Evolutionary conservation across 2,888 invertebrate species (phyloP), one percentile per base, ranked within the genome.

Genomic region (Euclidia mi): DNA sequence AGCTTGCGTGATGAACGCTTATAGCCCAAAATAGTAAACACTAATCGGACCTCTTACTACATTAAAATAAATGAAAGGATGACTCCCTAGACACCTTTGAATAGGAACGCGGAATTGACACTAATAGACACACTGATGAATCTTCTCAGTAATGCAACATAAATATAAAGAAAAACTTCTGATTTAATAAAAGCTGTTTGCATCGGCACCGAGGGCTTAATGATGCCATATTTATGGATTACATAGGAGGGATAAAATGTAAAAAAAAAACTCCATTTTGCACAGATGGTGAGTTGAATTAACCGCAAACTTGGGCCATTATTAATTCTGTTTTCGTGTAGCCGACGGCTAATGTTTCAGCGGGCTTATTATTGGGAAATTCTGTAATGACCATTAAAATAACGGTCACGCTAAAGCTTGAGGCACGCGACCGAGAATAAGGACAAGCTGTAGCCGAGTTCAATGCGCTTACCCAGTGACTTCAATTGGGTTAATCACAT

Each of bases 361-460:
- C 71, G 71, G 79, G 82, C 87, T 90, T 91, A 90, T 90, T 94
- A 94, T 92, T 91, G 91, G 89, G 79, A 91, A 89, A 90, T 92
- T 91, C 86, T 87, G 88, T 92, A 92, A 92, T 92, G 90, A 91
- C 88, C 90, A 86, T 89, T 91, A 91, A 92, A 90, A 85, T 83
- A 84, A 82, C 85, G 86, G 86, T 71, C 92, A 92, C 91, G 92
- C 91, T 68, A 90, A 69, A 66, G 66, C 64, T 64, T 64, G 53
- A 71, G 79, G 79, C 92, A 93, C 92, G 93, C 92, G 83, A 92
- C 79, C 64, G 65, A 80, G 76, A 79, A 79, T 77, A 79, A 78
- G 81, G 73, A 81, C 78, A 78, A 81, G 66, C 76, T 72, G 58
- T 77, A 78, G 70, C 65, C 75, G 71, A 81, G 88, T 85, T 88